Conservation (phyloP, 2,888 invertebrate genomes). For the Chaetoderma sp. region DNA sequence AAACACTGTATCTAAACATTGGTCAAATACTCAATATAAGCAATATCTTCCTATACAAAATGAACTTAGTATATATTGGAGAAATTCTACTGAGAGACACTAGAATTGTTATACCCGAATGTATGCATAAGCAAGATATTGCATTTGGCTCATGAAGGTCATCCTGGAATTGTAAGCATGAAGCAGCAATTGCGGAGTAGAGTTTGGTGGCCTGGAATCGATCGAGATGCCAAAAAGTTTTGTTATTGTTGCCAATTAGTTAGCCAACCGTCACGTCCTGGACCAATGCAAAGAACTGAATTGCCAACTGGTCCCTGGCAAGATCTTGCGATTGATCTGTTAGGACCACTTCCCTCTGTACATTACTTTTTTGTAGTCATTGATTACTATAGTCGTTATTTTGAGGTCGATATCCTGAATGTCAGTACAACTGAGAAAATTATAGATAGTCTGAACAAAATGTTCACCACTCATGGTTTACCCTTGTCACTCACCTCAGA, state of each 20-base stretch:
- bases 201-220: constrained; percentile 10
- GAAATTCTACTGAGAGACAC: constrained; percentile 9
- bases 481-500: constrained; percentile 32
- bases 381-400: constrained; percentile 42
- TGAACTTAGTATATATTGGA: background rate
- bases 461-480: constrained; percentile 31
- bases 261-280: background rate
- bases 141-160: constrained; percentile 22
- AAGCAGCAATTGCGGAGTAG: constrained; percentile 2
- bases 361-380: constrained; percentile 33
- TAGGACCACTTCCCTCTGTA: constrained; percentile 35
- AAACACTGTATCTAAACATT: background rate
- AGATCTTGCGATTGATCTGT: constrained; percentile 33
- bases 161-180: constrained; percentile 12
- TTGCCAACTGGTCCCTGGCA: constrained; percentile 37
- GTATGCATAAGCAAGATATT: constrained; percentile 5
- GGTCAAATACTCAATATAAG: no score
- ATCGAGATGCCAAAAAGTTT: background rate
- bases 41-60: no score
- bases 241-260: constrained; percentile 2
- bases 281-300: constrained; percentile 28
- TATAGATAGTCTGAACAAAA: no score
- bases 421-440: constrained; percentile 26
- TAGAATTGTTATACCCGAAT: constrained; percentile 5
- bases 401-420: constrained; percentile 30